Percentiles rank a stretch among this genome's conserved stretches.
Conservation (phyloP, 2,888 invertebrate species). For the Dasysyrphus albostriatus region DNA sequence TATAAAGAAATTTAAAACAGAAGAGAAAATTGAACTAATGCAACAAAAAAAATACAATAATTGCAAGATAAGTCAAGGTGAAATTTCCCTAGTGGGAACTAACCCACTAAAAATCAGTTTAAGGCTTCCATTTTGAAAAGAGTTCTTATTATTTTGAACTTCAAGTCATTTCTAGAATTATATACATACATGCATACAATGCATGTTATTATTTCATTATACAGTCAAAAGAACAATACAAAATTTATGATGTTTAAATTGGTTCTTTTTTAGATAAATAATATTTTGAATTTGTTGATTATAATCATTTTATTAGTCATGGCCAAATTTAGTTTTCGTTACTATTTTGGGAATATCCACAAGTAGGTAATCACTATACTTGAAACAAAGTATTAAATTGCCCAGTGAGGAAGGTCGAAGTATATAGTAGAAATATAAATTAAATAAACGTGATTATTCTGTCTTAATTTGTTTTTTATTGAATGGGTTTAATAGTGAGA, state of each 20-base stretch:
- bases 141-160: background rate
- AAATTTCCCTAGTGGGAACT: background rate
- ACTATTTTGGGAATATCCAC: background rate
- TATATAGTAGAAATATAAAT: background rate
- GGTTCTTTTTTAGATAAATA: background rate
- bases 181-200: background rate
- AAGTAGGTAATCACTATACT: background rate
- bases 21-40: background rate
- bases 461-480: background rate
- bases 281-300: background rate
- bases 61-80: background rate
- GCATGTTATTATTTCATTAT: background rate
- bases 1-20: background rate
- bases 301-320: background rate
- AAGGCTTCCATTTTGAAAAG: background rate
- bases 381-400: background rate
- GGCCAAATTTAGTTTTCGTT: background rate
- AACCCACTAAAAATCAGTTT: background rate
- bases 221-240: background rate
- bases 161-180: background rate
- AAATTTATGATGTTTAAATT: background rate
- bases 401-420: slow-evolving; percentile 20
- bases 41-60: background rate
- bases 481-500: no score
- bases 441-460: background rate